Conservation (phyloP, 2,888 invertebrate genomes). For the Carcina quercana region DNA sequence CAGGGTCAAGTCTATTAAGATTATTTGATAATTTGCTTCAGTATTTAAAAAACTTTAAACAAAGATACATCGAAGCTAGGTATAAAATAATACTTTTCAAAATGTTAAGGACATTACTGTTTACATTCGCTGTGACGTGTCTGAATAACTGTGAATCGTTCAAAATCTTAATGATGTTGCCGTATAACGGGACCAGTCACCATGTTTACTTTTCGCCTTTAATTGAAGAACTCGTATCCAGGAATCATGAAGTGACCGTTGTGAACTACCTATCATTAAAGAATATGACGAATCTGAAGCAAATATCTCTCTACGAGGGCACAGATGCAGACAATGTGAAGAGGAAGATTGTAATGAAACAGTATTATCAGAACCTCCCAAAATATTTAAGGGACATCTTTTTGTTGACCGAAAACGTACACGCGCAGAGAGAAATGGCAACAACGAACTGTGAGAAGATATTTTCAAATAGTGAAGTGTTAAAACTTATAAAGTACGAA, state of each 20-base stretch:
- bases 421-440: conserved; percentile 1
- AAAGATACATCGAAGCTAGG: too few relatives aligned
- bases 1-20: too few relatives aligned
- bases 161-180: conserved; percentile 17
- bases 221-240: conserved; percentile 19
- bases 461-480: conserved; percentile 7
- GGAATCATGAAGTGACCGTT: conserved; percentile 27
- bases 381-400: background rate
- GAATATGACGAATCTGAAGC: conserved; percentile 33
- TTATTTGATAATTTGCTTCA: too few relatives aligned
- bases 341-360: background rate
- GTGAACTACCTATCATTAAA: conserved; percentile 31
- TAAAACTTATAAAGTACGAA: conserved; percentile 17
- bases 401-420: background rate
- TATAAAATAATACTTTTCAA: too few relatives aligned
- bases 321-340: background rate
- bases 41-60: too few relatives aligned
- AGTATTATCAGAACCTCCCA: conserved; percentile 1
- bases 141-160: background rate
- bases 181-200: conserved; percentile 19
- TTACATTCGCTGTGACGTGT: background rate
- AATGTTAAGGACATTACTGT: too few relatives aligned
- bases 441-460: conserved; percentile 15
- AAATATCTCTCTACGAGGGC: conserved; percentile 19
- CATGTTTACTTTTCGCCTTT: conserved; percentile 18